These are phyloP conservation scores for Rhipidura dahli DNA, from an alignment of 2,113 vertebrate species.

Conservation along the genomic window DNA sequence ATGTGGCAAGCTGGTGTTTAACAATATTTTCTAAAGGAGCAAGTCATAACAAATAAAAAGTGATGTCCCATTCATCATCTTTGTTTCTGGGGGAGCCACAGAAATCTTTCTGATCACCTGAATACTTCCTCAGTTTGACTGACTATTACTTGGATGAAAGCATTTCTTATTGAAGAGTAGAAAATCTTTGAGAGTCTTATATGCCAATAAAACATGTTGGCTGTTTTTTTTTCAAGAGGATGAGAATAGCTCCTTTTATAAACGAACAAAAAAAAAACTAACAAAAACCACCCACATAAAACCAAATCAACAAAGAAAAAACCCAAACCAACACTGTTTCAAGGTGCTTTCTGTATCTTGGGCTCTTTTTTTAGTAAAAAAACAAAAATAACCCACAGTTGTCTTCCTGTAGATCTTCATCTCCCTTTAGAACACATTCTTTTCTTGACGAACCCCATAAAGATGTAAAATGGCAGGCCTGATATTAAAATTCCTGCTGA, in stretches of 20 bases:
- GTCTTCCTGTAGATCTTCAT: neutral
- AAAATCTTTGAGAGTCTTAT: neutral
- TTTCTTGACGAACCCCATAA: neutral
- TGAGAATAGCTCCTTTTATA: neutral
- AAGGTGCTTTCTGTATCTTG: neutral
- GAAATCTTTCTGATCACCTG: neutral
- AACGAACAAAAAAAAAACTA: neutral
- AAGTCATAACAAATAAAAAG: neutral
- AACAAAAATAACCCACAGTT: neutral
- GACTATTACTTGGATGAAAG: neutral
- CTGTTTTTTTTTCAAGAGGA: fast-evolving
- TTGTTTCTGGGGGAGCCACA: neutral
- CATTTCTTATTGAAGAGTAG: neutral
- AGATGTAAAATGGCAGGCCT: neutral
- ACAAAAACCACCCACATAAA: neutral
- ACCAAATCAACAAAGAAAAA: neutral
- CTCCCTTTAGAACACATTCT: neutral
- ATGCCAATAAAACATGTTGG: neutral
- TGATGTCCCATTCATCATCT: neutral
- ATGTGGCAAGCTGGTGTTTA: neutral
- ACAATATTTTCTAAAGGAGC: neutral
- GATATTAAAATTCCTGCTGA: neutral
- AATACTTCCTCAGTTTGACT: neutral
- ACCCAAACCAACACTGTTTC: neutral
- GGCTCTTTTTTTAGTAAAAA: neutral